These are phyloP conservation scores for Drepana falcataria DNA, from an alignment of 2,888 invertebrate genomes.

Conservation along the genomic window DNA sequence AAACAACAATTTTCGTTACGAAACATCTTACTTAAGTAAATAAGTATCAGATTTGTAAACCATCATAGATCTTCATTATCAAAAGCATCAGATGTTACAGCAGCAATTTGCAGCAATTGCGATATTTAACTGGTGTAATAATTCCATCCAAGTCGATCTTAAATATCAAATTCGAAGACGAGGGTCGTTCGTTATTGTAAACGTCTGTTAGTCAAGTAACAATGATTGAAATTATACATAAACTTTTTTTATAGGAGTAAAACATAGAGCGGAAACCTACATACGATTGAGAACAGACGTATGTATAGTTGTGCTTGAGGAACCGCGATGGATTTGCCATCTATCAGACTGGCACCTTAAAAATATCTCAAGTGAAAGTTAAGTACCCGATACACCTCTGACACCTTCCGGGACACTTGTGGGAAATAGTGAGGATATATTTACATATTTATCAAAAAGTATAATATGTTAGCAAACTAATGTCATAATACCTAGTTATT, in stretches of 20 bases:
- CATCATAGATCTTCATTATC: neutral
- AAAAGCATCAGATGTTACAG: neutral
- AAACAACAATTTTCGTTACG: too few relatives aligned
- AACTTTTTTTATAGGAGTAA: neutral
- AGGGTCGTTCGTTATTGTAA: slow-evolving; percentile 1
- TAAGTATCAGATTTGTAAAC: neutral
- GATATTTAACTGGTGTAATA: neutral
- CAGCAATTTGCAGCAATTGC: neutral
- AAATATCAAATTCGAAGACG: neutral
- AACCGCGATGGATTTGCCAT: too few relatives aligned
- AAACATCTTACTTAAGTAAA: too few relatives aligned
- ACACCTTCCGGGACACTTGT: neutral
- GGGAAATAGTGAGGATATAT: too few relatives aligned
- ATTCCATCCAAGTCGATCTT: neutral
- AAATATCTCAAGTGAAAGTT: too few relatives aligned
- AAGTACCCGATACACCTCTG: too few relatives aligned
- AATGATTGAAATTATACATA: neutral
- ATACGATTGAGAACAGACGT: too few relatives aligned
- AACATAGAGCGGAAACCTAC: too few relatives aligned
- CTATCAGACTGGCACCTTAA: too few relatives aligned
- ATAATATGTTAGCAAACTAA: too few relatives aligned
- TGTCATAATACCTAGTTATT: slow-evolving; percentile 18
- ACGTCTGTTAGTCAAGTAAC: neutral
- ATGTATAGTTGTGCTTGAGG: too few relatives aligned
- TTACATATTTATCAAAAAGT: too few relatives aligned